Evolutionary conservation across 1,140 invertebrate species (phyloP).

Genomic region (Leucophenga varia): DNA sequence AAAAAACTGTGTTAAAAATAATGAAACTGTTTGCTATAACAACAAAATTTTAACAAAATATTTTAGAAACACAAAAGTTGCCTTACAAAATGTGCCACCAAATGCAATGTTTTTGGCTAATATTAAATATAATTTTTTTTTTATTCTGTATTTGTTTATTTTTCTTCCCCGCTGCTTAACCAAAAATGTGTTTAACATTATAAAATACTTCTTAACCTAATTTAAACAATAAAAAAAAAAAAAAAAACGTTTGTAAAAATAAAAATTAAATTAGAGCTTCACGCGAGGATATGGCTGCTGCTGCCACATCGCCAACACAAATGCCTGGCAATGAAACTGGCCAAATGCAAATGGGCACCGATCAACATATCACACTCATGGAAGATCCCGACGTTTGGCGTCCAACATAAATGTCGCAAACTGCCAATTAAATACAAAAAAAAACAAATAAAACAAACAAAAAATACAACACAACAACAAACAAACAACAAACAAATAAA

Average conservation of each 20-base stretch:
- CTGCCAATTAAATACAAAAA: slow-evolving; percentile 9
- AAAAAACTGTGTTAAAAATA: too few relatives aligned
- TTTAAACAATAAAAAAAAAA: slow-evolving; percentile 6
- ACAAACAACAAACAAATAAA: slow-evolving; percentile 14
- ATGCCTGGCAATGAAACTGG: slow-evolving; percentile 60
- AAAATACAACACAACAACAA: slow-evolving; percentile 5
- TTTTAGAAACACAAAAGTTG: too few relatives aligned
- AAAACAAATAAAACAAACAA: slow-evolving; percentile 37
- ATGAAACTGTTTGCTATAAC: too few relatives aligned
- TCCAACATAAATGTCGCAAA: slow-evolving; percentile 69
- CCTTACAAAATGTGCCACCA: too few relatives aligned
- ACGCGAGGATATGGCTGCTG: slow-evolving; percentile 78
- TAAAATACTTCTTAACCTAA: slow-evolving; percentile 15
- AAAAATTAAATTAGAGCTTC: slow-evolving; percentile 65
- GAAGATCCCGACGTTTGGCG: slow-evolving; percentile 87
- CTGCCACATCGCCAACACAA: slow-evolving; percentile 67
- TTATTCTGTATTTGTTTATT: too few relatives aligned
- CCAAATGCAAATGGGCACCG: slow-evolving; percentile 65
- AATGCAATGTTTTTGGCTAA: too few relatives aligned
- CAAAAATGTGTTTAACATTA: slow-evolving; percentile 16
- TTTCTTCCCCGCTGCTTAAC: too few relatives aligned
- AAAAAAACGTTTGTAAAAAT: slow-evolving; percentile 9
- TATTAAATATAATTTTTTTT: too few relatives aligned
- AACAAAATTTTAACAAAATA: too few relatives aligned
- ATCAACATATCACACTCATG: slow-evolving; percentile 77